phyloP scores from a whole-genome alignment of 2,113 vertebrate genomes.

The Cyprinodon brontotheroides region DNA sequence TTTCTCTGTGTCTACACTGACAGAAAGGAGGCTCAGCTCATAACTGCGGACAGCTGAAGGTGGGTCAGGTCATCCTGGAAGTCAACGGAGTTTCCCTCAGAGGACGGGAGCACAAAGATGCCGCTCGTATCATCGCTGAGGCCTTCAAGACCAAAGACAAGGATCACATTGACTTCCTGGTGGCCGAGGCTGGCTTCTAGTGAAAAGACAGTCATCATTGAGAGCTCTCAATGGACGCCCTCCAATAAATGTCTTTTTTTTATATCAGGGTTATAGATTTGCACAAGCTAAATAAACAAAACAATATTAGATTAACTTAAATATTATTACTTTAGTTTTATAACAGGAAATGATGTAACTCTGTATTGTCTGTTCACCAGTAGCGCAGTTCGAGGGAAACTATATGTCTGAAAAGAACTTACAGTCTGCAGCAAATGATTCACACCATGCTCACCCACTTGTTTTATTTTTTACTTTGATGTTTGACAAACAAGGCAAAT shows the following conservation, averaged over 20 bases:
- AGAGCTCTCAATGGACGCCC: neutral
- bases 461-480: neutral
- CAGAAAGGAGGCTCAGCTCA: conserved; percentile 95
- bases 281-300: conserved; percentile 30
- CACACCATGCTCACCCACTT: neutral
- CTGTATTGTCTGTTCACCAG: neutral
- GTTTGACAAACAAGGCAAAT: neutral
- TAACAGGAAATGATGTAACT: neutral
- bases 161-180: conserved; percentile 93
- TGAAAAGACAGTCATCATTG: neutral
- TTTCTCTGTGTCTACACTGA: conserved; percentile 9
- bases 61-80: conserved; percentile 97
- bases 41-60: conserved; percentile 93
- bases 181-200: conserved; percentile 83
- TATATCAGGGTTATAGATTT: conserved; percentile 21
- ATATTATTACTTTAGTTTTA: conserved; percentile 2
- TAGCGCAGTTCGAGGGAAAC: neutral
- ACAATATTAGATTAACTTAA: neutral
- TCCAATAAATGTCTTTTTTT: neutral
- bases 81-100: conserved; percentile 88
- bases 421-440: neutral
- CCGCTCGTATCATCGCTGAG: conserved; percentile 92
- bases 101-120: conserved; percentile 92
- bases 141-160: conserved; percentile 96
- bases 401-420: neutral